Evolutionary conservation across 1,140 invertebrate genomes (phyloP).

Genomic region (Halictus rubicundus): DNA sequence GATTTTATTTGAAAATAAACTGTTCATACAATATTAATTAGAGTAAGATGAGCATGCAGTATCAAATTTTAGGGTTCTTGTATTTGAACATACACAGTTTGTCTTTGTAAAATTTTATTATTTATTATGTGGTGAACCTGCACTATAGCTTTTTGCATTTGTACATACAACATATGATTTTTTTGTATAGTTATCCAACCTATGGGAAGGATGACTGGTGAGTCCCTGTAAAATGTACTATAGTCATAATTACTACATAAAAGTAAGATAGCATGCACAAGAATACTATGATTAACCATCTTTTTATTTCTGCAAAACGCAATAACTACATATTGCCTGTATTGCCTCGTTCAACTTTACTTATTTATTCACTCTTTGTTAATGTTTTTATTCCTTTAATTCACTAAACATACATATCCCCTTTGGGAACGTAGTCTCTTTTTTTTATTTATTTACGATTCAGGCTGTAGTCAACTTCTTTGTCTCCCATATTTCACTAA

Average conservation of each 20-base stretch:
- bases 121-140: conserved; percentile 57
- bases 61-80: conserved; percentile 24
- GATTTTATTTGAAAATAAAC: conserved; percentile 2
- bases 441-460: neutral
- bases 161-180: conserved; percentile 77
- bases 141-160: conserved; percentile 70
- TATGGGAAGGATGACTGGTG: conserved; percentile 84
- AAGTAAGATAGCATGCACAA: conserved; percentile 64
- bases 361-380: conserved; percentile 16
- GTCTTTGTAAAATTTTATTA: conserved; percentile 27
- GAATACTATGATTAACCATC: conserved; percentile 46
- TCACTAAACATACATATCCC: conserved; percentile 14
- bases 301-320: conserved; percentile 30
- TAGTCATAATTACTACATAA: conserved; percentile 62
- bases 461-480: neutral
- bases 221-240: conserved; percentile 79
- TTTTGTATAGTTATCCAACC: conserved; percentile 82
- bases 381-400: conserved; percentile 19
- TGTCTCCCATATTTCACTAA: conserved; percentile 1
- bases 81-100: conserved; percentile 11
- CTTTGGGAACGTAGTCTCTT: conserved; percentile 2
- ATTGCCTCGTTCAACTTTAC: conserved; percentile 35
- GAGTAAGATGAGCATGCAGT: conserved; percentile 32
- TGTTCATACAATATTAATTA: conserved; percentile 13
- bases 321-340: conserved; percentile 29